A percentile compares a stretch with the other conserved stretches of the same genome.
Conservation (phyloP, 1,140 invertebrate genomes). For the Zaprionus kolodkinae region DNA sequence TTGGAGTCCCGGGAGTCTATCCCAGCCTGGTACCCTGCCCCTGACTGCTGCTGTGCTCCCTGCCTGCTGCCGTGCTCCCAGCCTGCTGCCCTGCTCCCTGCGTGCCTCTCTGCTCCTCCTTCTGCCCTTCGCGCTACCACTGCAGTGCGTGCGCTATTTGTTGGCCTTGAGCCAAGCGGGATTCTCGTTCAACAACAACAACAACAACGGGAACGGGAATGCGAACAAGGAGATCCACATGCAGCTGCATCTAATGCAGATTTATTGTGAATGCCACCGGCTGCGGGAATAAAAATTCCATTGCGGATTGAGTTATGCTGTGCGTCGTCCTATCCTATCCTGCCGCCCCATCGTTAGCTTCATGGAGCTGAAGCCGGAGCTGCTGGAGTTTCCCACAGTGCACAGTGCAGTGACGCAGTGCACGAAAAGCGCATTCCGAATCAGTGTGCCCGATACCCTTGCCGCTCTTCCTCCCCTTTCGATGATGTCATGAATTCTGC, state of each 20-base stretch:
- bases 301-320: slow-evolving; percentile 81
- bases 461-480: neutral
- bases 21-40: neutral
- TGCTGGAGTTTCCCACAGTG: slow-evolving; percentile 6
- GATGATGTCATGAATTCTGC: slow-evolving; percentile 69
- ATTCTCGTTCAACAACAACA: slow-evolving; percentile 21
- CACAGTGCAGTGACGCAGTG: slow-evolving; percentile 31
- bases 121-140: slow-evolving; percentile 27
- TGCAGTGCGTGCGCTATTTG: slow-evolving; percentile 52
- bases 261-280: slow-evolving; percentile 80
- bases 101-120: neutral
- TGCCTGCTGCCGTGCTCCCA: neutral
- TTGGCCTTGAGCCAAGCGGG: slow-evolving; percentile 56
- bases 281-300: slow-evolving; percentile 82
- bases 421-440: neutral
- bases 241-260: slow-evolving; percentile 68
- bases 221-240: too few relatives aligned
- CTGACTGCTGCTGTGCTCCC: neutral
- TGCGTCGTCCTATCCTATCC: slow-evolving; percentile 24
- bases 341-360: slow-evolving; percentile 68
- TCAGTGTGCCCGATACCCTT: neutral
- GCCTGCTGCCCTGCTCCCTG: neutral
- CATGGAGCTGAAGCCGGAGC: slow-evolving; percentile 1
- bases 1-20: neutral
- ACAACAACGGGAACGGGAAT: neutral